phyloP scores from a whole-genome alignment of 2,113 vertebrate genomes.

The Alligator mississippiensis region DNA sequence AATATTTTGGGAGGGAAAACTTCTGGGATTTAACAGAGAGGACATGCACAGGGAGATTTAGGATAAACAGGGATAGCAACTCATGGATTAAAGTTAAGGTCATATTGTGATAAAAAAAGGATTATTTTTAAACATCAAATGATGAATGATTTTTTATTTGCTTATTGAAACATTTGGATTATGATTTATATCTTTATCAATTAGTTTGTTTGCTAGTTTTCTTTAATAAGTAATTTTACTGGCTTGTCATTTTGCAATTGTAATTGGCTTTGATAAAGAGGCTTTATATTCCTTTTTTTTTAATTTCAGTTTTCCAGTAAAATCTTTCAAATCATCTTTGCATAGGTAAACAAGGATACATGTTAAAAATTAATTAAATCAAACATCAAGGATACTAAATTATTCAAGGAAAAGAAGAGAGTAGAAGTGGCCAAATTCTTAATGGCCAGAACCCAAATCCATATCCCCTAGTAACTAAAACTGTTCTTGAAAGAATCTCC shows the following conservation, averaged over 20 bases:
- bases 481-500: neutral
- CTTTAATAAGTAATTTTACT: neutral
- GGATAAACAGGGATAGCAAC: neutral
- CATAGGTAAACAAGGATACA: neutral
- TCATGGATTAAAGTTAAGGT: neutral
- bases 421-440: neutral
- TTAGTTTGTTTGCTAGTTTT: neutral
- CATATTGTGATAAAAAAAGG: neutral
- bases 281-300: neutral
- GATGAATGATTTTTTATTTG: neutral
- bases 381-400: neutral
- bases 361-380: neutral
- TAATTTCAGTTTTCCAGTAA: conserved; percentile 2
- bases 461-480: neutral
- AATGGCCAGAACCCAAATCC: conserved; percentile 1
- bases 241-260: neutral
- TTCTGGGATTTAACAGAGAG: neutral
- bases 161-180: neutral
- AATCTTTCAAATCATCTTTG: neutral
- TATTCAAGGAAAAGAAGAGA: conserved; percentile 28
- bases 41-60: neutral
- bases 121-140: neutral
- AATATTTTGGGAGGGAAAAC: neutral
- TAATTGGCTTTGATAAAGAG: neutral
- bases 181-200: neutral